These are phyloP conservation scores for Tetragonisca angustula DNA, from an alignment of 2,888 invertebrate genomes.

Conservation along the genomic window DNA sequence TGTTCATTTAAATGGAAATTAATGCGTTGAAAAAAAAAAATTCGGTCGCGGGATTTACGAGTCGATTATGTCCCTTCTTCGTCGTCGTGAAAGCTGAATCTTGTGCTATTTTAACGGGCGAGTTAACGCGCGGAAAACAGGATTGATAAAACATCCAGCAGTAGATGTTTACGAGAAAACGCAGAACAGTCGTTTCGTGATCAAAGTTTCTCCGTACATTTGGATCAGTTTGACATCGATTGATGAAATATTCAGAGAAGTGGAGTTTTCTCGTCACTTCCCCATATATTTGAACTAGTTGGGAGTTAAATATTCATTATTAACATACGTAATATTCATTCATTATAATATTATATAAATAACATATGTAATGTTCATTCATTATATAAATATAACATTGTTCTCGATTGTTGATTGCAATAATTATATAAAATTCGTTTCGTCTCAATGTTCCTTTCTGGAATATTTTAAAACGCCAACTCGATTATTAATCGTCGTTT, in stretches of 20 bases:
- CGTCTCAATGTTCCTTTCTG: neutral
- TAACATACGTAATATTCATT: no score
- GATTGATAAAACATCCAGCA: neutral
- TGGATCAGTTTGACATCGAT: neutral
- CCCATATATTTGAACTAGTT: no score
- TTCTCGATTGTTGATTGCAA: neutral
- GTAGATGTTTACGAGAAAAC: neutral
- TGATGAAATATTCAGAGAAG: neutral
- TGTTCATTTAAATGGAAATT: conserved; percentile 50
- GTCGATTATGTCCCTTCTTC: conserved; percentile 22
- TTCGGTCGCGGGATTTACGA: conserved; percentile 25
- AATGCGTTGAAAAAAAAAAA: conserved; percentile 21
- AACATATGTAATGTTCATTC: no score
- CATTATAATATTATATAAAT: no score
- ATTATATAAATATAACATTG: no score
- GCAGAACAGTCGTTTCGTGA: neutral
- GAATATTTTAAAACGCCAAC: neutral
- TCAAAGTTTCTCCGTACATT: neutral
- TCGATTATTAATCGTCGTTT: conserved; percentile 6
- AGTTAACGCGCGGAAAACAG: conserved; percentile 11
- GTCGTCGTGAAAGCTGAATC: neutral
- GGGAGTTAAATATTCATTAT: no score
- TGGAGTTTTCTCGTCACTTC: neutral
- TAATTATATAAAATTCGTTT: neutral
- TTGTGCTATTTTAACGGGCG: neutral